These are phyloP conservation scores for Nyctibius grandis DNA, from an alignment of 2,797 vertebrate species.

Conservation along the genomic window DNA sequence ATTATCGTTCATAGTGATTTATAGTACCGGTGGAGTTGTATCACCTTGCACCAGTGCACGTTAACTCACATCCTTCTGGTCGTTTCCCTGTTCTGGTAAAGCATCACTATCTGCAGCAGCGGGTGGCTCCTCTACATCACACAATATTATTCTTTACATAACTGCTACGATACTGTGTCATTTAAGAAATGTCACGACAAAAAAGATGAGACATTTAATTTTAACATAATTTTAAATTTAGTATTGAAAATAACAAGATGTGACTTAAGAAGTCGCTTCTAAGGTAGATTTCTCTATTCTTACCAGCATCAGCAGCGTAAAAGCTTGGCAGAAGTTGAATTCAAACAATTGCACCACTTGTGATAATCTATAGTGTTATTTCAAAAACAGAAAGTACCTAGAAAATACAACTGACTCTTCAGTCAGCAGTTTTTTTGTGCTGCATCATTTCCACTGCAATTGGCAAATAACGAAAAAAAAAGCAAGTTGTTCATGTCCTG, in stretches of 20 bases:
- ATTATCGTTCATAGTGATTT: background rate
- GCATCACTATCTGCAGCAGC: background rate
- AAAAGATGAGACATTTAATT: background rate
- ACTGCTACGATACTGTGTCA: background rate
- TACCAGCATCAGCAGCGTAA: background rate
- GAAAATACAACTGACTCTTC: constrained; percentile 29
- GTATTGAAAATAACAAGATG: background rate
- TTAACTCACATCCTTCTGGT: background rate
- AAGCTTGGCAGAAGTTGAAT: background rate
- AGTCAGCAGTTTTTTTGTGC: constrained; percentile 51
- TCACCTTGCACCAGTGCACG: background rate
- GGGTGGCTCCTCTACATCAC: background rate
- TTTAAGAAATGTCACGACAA: background rate
- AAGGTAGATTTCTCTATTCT: background rate
- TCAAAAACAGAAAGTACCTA: constrained; percentile 34
- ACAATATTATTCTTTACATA: background rate
- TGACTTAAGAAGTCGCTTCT: background rate
- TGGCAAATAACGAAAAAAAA: constrained; percentile 7
- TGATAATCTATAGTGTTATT: background rate
- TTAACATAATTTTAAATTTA: background rate
- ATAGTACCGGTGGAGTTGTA: background rate
- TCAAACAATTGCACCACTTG: background rate
- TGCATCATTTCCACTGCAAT: constrained; percentile 33
- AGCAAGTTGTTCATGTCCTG: background rate
- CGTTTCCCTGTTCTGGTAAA: background rate